Evolutionary conservation across 1,140 invertebrate genomes (phyloP).

Genomic region (Tribolium madens): DNA sequence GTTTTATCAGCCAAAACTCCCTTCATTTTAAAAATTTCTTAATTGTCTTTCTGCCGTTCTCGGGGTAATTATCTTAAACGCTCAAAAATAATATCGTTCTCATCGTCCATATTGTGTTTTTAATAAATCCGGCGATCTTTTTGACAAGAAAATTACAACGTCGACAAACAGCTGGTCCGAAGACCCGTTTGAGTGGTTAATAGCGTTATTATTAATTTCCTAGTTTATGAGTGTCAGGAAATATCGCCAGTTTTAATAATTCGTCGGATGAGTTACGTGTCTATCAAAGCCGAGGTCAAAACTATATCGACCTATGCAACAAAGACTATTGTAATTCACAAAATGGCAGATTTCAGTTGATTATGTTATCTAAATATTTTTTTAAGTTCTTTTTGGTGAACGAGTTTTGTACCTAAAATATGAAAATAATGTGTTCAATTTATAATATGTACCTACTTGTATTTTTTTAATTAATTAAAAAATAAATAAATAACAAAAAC

Average conservation of each 20-base stretch:
- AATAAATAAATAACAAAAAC: too few relatives aligned
- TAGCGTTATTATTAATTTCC: slow-evolving; percentile 42
- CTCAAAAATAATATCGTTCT: slow-evolving; percentile 19
- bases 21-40: background rate
- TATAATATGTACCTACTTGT: too few relatives aligned
- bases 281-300: background rate
- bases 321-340: too few relatives aligned
- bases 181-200: slow-evolving; percentile 36
- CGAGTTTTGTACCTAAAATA: too few relatives aligned
- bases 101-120: slow-evolving; percentile 26
- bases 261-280: slow-evolving; percentile 2
- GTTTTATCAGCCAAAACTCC: too few relatives aligned
- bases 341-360: too few relatives aligned
- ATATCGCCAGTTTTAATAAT: slow-evolving; percentile 38
- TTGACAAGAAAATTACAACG: slow-evolving; percentile 35
- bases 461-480: too few relatives aligned
- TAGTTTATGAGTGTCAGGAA: slow-evolving; percentile 41
- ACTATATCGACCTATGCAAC: too few relatives aligned
- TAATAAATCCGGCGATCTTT: slow-evolving; percentile 20
- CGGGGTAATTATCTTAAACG: background rate
- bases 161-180: slow-evolving; percentile 6
- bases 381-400: too few relatives aligned
- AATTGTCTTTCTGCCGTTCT: background rate
- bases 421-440: too few relatives aligned
- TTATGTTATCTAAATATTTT: too few relatives aligned